Conservation (phyloP, 2,888 invertebrate genomes). For the Troides aeacus region DNA sequence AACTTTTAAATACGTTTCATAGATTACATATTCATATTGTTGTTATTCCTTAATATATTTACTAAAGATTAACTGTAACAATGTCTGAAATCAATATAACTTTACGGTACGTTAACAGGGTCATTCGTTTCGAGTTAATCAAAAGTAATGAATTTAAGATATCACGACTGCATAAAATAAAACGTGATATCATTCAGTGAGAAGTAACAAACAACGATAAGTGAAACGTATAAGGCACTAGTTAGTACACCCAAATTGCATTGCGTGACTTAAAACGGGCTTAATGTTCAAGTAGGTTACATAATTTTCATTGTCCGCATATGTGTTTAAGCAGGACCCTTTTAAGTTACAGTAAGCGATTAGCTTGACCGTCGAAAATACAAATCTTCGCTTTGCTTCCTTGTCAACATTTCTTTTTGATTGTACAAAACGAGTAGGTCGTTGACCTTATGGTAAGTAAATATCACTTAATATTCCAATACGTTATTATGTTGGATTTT, state of each 20-base stretch:
- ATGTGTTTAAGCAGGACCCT: conserved; percentile 1
- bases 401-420: conserved; percentile 2
- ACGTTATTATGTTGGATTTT: too few species aligned
- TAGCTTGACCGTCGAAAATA: conserved; percentile 3
- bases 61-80: conserved; percentile 1
- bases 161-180: conserved; percentile 18
- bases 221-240: conserved; percentile 17
- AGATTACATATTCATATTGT: conserved; percentile 1
- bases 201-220: conserved; percentile 16
- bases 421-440: neutral
- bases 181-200: conserved; percentile 24
- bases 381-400: conserved; percentile 3
- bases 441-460: neutral
- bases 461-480: too few species aligned
- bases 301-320: conserved; percentile 20
- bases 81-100: conserved; percentile 9
- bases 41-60: conserved; percentile 4
- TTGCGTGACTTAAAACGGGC: conserved; percentile 25
- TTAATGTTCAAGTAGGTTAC: conserved; percentile 20
- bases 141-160: conserved; percentile 20
- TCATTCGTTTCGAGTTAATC: conserved; percentile 19
- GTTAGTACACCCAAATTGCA: conserved; percentile 17
- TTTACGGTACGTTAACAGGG: conserved; percentile 16
- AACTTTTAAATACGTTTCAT: neutral
- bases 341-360: conserved; percentile 16